These are phyloP conservation scores for Sylvilagus bachmani DNA, from an alignment of 2,113 vertebrate genomes.

Conservation along the genomic window DNA sequence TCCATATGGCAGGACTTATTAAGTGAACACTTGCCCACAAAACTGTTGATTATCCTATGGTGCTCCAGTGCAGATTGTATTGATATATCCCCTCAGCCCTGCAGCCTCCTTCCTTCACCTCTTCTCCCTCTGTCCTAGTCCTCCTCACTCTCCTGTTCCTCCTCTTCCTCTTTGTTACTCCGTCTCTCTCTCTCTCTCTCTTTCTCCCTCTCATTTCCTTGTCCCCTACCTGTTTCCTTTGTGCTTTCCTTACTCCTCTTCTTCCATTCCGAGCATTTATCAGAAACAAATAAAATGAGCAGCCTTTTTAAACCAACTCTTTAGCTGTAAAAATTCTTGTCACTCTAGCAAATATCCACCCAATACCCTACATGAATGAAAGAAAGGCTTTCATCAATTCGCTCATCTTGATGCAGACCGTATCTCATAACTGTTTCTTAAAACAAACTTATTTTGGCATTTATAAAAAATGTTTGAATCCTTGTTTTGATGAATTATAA, in stretches of 20 bases:
- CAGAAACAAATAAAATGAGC: slow-evolving; percentile 36
- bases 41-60: slow-evolving; percentile 50
- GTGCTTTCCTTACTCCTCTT: neutral
- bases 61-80: neutral
- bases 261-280: neutral
- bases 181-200: too few species aligned
- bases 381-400: neutral
- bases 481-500: neutral
- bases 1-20: slow-evolving; percentile 61
- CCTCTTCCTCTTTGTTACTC: neutral
- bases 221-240: too few species aligned
- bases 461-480: neutral
- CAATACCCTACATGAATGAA: slow-evolving; percentile 31
- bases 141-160: neutral
- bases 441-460: neutral
- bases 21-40: slow-evolving; percentile 48
- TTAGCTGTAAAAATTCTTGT: neutral
- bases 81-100: neutral
- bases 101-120: neutral
- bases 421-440: neutral
- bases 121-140: neutral
- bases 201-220: too few species aligned
- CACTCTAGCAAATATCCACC: slow-evolving; percentile 5
- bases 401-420: neutral
- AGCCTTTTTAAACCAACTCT: neutral